These are phyloP conservation scores for Sericinus montela DNA, from an alignment of 2,888 invertebrate species.

Conservation along the genomic window DNA sequence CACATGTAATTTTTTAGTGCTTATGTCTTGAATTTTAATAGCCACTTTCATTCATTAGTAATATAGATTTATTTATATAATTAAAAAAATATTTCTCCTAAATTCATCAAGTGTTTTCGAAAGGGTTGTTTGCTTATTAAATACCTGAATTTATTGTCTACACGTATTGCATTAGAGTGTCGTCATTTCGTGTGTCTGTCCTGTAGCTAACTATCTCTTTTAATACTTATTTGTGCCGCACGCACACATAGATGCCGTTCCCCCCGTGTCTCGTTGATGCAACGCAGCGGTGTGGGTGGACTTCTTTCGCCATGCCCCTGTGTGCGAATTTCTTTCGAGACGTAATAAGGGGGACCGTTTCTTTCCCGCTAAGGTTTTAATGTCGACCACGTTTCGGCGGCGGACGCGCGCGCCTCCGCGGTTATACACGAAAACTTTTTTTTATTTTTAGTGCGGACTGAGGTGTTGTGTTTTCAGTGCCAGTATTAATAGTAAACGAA, in stretches of 20 bases:
- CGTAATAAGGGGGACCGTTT: constrained; percentile 79
- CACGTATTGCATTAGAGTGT: constrained; percentile 22
- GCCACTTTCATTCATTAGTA: no score
- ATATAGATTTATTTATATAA: no score
- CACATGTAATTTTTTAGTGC: no score
- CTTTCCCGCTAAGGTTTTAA: constrained; percentile 79
- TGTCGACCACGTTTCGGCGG: constrained; percentile 78
- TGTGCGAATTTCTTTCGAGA: constrained; percentile 79
- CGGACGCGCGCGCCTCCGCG: constrained; percentile 75
- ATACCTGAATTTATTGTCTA: constrained; percentile 43
- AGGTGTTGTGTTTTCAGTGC: constrained; percentile 44
- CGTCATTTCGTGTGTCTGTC: constrained; percentile 45
- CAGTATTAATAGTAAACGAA: constrained; percentile 17
- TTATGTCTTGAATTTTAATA: no score
- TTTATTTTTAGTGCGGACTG: constrained; percentile 44
- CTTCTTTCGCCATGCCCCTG: constrained; percentile 66
- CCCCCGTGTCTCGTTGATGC: constrained; percentile 58
- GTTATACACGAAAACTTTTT: constrained; percentile 59
- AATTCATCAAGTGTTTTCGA: no score
- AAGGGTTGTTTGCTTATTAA: not conserved
- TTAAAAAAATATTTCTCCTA: no score
- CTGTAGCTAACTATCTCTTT: constrained; percentile 76
- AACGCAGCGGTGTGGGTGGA: constrained; percentile 58
- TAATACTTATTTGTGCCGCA: constrained; percentile 72
- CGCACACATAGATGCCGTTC: constrained; percentile 53